Percentiles rank a stretch among this genome's conserved stretches.
Evolutionary conservation across 2,113 vertebrate species (phyloP).

Genomic region (Corapipo altera): DNA sequence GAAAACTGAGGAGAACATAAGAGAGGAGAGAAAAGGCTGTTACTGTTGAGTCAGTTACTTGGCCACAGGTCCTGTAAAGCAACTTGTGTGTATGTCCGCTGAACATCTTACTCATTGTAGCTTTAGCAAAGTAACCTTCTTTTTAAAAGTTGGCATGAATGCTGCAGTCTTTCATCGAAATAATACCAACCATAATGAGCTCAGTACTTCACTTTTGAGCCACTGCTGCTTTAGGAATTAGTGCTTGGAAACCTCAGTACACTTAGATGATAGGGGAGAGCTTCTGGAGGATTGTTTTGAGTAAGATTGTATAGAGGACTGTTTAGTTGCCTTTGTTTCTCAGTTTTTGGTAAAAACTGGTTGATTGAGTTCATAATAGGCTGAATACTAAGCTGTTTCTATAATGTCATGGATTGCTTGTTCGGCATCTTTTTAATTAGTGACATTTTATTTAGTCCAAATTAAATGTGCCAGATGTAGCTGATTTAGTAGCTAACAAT

Average conservation of each 20-base stretch:
- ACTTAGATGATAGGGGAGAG: neutral
- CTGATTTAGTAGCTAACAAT: conserved; percentile 53
- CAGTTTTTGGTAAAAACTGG: conserved; percentile 9
- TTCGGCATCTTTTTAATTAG: conserved; percentile 36
- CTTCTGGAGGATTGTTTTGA: neutral
- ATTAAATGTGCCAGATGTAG: conserved; percentile 45
- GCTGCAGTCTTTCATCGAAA: neutral
- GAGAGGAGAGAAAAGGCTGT: neutral
- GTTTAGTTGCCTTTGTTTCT: conserved; percentile 27
- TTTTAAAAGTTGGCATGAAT: conserved; percentile 2
- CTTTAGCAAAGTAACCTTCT: conserved; percentile 5
- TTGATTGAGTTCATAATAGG: neutral
- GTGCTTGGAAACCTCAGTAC: neutral
- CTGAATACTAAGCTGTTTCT: neutral
- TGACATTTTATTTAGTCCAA: conserved; percentile 51
- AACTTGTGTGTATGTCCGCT: neutral
- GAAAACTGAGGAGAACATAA: neutral
- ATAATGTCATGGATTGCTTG: neutral
- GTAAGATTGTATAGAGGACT: neutral
- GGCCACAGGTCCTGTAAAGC: neutral
- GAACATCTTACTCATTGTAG: neutral
- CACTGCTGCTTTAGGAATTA: conserved; percentile 3
- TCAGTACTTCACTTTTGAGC: neutral
- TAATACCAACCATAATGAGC: neutral
- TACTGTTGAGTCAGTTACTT: neutral